These are phyloP conservation scores for Bufotes viridis DNA, from an alignment of 2,797 vertebrate genomes.

Conservation along the genomic window DNA sequence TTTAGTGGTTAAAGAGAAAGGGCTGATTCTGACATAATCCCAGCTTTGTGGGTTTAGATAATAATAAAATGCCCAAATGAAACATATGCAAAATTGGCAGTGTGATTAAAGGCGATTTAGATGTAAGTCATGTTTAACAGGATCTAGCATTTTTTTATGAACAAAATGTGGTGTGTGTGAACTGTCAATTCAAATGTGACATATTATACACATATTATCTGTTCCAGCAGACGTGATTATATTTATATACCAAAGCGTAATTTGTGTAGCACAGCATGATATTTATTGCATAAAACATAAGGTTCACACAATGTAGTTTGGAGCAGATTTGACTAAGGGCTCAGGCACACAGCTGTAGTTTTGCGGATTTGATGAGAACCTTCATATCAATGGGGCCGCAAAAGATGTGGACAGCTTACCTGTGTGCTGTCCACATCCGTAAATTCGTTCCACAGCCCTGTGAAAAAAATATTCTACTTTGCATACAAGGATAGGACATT, in stretches of 20 bases:
- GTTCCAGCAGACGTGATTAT: not conserved
- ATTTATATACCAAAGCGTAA: not conserved
- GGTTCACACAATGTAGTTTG: not conserved
- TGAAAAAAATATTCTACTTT: too few relatives aligned
- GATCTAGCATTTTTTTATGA: constrained; percentile 16
- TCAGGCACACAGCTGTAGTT: too few relatives aligned
- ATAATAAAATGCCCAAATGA: constrained; percentile 43
- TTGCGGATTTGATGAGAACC: too few relatives aligned
- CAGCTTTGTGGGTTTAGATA: constrained; percentile 45
- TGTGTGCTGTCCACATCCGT: too few relatives aligned
- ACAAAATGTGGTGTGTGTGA: constrained; percentile 4
- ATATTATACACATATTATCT: not conserved
- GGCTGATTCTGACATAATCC: constrained; percentile 50
- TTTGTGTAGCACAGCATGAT: not conserved
- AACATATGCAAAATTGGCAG: constrained; percentile 51
- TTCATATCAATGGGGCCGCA: too few relatives aligned
- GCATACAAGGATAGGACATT: too few relatives aligned
- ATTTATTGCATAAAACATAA: not conserved
- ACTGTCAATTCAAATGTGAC: not conserved
- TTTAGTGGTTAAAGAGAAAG: constrained; percentile 47
- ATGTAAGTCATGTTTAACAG: constrained; percentile 42
- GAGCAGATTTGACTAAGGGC: not conserved
- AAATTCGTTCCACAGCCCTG: too few relatives aligned
- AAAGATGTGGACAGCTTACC: too few relatives aligned
- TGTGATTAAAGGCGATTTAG: constrained; percentile 24